Conservation (phyloP, 2,113 vertebrate species). For the Anguilla rostrata region DNA sequence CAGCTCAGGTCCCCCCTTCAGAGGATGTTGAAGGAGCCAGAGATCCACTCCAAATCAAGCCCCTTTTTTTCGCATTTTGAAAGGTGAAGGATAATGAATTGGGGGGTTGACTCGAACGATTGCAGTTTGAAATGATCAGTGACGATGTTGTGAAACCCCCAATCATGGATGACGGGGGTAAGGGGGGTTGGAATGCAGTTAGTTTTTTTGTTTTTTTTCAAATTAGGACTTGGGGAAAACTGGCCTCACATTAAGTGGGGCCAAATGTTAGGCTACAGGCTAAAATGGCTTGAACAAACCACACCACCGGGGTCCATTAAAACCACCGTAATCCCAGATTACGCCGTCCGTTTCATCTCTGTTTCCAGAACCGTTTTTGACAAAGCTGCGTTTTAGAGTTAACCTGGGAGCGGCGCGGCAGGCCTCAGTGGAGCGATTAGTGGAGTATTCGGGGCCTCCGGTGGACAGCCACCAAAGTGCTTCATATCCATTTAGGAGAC, state of each 20-base stretch:
- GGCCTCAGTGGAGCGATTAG: not conserved
- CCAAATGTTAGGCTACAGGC: no score
- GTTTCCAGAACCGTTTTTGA: not conserved
- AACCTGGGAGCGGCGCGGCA: not conserved
- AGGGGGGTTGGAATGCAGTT: not conserved
- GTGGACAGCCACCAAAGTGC: not conserved
- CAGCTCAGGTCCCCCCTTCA: not conserved
- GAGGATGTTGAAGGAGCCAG: not conserved
- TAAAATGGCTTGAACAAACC: not conserved
- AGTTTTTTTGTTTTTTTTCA: not conserved
- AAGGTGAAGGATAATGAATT: not conserved
- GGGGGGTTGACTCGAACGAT: not conserved
- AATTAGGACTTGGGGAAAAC: not conserved
- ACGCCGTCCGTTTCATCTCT: not conserved
- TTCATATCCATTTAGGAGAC: not conserved
- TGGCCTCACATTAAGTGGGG: not conserved
- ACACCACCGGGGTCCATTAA: not conserved
- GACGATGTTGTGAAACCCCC: not conserved
- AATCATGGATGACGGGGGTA: not conserved
- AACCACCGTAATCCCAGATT: slow-evolving; percentile 21
- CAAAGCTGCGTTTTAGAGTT: not conserved
- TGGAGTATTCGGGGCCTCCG: not conserved
- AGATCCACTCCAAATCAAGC: not conserved
- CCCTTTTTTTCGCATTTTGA: not conserved
- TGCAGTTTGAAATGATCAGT: not conserved